Conservation (phyloP, 2,888 invertebrate genomes). For the Brachyopa scutellaris region DNA sequence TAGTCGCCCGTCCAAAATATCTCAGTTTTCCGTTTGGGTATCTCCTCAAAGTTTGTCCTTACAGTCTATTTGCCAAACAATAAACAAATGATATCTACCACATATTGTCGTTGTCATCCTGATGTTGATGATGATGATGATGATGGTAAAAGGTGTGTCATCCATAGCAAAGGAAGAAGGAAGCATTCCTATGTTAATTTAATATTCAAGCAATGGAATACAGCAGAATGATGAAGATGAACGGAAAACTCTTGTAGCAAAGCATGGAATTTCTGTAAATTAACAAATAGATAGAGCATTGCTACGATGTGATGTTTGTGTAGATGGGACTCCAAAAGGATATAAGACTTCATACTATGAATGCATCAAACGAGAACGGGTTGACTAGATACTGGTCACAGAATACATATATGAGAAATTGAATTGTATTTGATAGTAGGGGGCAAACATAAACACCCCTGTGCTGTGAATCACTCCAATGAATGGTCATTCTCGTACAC, state of each 20-base stretch:
- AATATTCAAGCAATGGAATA: conserved; percentile 58
- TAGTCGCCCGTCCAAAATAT: conserved; percentile 19
- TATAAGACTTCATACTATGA: conserved; percentile 12
- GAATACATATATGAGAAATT: conserved; percentile 30
- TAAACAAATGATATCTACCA: conserved; percentile 58
- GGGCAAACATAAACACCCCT: too few relatives aligned
- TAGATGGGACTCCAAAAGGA: conserved; percentile 38
- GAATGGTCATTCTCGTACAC: too few relatives aligned
- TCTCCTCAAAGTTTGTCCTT: conserved; percentile 55
- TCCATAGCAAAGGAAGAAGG: conserved; percentile 33
- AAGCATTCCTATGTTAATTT: conserved; percentile 54
- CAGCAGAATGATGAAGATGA: conserved; percentile 49
- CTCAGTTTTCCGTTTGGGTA: conserved; percentile 11
- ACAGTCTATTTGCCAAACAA: conserved; percentile 68
- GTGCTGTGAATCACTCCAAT: too few relatives aligned
- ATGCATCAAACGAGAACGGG: conserved; percentile 1
- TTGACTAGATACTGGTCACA: too few relatives aligned
- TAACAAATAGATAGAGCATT: background rate
- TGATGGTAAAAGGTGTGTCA: conserved; percentile 61
- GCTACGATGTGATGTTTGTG: conserved; percentile 8
- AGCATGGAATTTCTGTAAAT: conserved; percentile 53
- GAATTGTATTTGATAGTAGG: conserved; percentile 46
- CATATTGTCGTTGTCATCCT: conserved; percentile 28
- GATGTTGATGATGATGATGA: conserved; percentile 27
- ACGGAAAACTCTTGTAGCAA: conserved; percentile 44